Evolutionary conservation across 2,797 vertebrate genomes (phyloP).

Genomic region (Eulemur albifrons): DNA sequence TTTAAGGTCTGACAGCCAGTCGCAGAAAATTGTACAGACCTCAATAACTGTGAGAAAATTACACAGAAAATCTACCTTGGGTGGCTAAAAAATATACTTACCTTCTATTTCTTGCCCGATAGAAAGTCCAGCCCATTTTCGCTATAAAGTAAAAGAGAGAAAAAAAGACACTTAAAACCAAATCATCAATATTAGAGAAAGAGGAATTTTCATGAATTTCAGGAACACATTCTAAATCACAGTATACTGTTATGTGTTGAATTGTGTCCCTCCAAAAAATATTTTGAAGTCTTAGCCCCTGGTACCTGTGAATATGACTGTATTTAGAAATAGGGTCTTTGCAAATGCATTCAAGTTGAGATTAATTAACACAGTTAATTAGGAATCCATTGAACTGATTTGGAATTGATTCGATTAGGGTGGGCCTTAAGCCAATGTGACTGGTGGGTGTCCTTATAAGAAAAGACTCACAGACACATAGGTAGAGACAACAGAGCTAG

Average conservation of each 20-base stretch:
- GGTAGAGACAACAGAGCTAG: background rate
- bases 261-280: background rate
- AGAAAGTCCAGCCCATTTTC: constrained; percentile 97
- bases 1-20: background rate
- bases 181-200: constrained; percentile 48
- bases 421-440: background rate
- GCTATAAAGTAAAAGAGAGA: constrained; percentile 84
- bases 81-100: constrained; percentile 80
- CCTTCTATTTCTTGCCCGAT: constrained; percentile 96
- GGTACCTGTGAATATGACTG: background rate
- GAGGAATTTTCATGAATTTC: background rate
- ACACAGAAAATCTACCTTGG: background rate
- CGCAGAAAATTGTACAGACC: background rate
- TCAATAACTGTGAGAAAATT: constrained; percentile 7
- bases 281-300: background rate
- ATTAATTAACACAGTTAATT: background rate
- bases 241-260: background rate
- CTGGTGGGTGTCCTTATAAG: background rate
- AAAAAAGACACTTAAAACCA: constrained; percentile 43
- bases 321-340: background rate
- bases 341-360: background rate
- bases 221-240: background rate
- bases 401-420: background rate
- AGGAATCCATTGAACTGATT: too few relatives aligned
- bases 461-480: background rate